Base-by-base conservation (phyloP, 2,888 invertebrate species). In the Rhodophaea formosa region DNA sequence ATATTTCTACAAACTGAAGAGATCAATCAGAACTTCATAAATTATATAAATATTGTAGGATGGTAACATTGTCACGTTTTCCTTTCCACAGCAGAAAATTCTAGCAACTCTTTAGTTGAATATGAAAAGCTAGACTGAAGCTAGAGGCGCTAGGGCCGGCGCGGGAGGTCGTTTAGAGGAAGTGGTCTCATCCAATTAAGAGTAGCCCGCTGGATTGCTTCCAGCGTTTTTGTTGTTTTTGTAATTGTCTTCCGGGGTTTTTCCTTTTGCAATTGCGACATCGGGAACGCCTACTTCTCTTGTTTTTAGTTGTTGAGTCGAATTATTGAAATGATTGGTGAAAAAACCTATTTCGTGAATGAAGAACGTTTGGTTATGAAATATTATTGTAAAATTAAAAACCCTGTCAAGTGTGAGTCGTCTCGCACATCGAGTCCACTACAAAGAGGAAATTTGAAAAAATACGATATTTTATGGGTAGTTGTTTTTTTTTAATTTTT, bases 101-200 rank as follows among this genome's bases (percentile, higher is more conserved):
- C 59, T 56, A 63, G 64, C 63, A 65, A 62, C 66, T 75, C 70
- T 73, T 74, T 72, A 75, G 75, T 73, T 69, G 70, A 74, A 74
- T 75, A 74, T 72, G 74, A 74, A n/a, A 74, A 76, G 69, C 65
- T 68, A 64, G 67, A 67, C 69, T 52, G 61, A 56, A 47, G 57
- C 55, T 32, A 55, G 45, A 32, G 46, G 30, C 54, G 17, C 45
- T 30, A 29, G 15, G 46, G 17, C 16, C 51, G 51, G 52, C 64
- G 66, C 55, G 63, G 64, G 65, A 81, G 82, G 82, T 83, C 87
- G 82, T 88, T 87, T 86, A 85, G 81, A 85, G 75, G 84, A 87
- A 89, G 86, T 86, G 82, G 85, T 86, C 85, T 85, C 88, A 88
- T 90, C 87, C 89, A 90, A 90, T 90, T 89, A 90, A 87, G 85